Evolutionary conservation across 2,888 invertebrate species (phyloP).

Genomic region (Drosophila monieri): DNA sequence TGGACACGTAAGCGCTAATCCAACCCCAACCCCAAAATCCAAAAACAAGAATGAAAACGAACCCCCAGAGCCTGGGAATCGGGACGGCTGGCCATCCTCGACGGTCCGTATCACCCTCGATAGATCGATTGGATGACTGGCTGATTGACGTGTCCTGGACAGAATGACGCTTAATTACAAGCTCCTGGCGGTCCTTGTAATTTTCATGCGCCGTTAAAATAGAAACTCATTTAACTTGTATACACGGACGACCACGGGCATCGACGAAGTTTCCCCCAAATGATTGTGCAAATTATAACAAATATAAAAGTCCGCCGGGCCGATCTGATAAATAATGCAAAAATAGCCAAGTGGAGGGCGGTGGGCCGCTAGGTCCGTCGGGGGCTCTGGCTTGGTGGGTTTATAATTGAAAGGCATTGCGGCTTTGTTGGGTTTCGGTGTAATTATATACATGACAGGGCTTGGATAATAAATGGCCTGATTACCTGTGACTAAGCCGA

Average conservation of each 20-base stretch:
- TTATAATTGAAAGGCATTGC: slow-evolving; percentile 51
- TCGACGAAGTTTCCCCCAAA: slow-evolving; percentile 47
- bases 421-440: slow-evolving; percentile 21
- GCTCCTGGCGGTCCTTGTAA: slow-evolving; percentile 58
- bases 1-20: slow-evolving; percentile 67
- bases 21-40: slow-evolving; percentile 13
- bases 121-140: slow-evolving; percentile 25
- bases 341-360: slow-evolving; percentile 28
- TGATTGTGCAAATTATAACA: slow-evolving; percentile 61
- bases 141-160: slow-evolving; percentile 65
- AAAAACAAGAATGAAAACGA: slow-evolving; percentile 3
- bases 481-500: slow-evolving; percentile 39
- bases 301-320: slow-evolving; percentile 38
- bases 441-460: slow-evolving; percentile 53
- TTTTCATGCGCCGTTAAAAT: slow-evolving; percentile 57
- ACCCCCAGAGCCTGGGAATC: slow-evolving; percentile 55
- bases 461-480: slow-evolving; percentile 49
- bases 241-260: slow-evolving; percentile 14
- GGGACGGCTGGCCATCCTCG: slow-evolving; percentile 56
- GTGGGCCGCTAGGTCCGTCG: not conserved
- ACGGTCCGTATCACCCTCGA: slow-evolving; percentile 18
- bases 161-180: slow-evolving; percentile 62
- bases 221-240: slow-evolving; percentile 50
- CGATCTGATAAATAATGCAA: slow-evolving; percentile 65
- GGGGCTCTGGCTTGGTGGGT: not conserved